phyloP scores from a whole-genome alignment of 2,113 vertebrate species.

The Myodes glareolus region DNA sequence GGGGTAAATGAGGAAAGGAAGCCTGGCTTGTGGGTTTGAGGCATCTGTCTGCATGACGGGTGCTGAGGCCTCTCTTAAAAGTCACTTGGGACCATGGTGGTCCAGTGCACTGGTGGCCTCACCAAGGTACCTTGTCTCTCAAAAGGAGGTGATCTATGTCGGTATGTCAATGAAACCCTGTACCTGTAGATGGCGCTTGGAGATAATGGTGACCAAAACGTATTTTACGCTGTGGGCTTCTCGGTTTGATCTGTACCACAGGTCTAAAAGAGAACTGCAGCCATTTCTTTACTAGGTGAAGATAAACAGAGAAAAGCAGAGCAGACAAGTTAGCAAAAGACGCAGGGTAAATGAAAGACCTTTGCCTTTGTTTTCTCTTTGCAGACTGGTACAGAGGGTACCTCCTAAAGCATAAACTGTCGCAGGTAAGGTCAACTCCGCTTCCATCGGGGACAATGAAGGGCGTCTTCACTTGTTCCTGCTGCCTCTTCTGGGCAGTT shows the following conservation, averaged over 20 bases:
- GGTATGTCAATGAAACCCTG: not conserved
- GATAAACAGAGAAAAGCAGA: not conserved
- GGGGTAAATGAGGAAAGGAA: not conserved
- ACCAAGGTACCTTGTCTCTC: not conserved
- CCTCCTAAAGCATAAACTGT: constrained; percentile 90
- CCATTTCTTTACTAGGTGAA: constrained; percentile 11
- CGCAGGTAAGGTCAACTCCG: constrained; percentile 86
- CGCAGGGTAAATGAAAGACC: not conserved
- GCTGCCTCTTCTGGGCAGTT: too few species aligned
- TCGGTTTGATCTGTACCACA: constrained; percentile 2
- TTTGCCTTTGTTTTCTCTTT: constrained; percentile 72
- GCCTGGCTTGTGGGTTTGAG: not conserved
- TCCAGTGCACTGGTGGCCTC: fast-evolving
- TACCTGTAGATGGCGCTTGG: not conserved
- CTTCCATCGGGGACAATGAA: not conserved
- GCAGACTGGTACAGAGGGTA: constrained; percentile 95
- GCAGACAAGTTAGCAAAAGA: not conserved
- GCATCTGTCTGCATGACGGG: not conserved
- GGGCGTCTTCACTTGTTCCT: not conserved
- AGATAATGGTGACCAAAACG: not conserved
- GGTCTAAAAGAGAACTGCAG: not conserved
- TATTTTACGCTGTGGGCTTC: not conserved
- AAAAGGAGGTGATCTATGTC: not conserved
- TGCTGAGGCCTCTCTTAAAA: not conserved
- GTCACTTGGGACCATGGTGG: not conserved